A percentile compares a stretch with the other conserved stretches of the same genome.
These are phyloP conservation scores for Cephalophus harveyi DNA, from an alignment of 2,113 vertebrate species.

Conservation along the genomic window DNA sequence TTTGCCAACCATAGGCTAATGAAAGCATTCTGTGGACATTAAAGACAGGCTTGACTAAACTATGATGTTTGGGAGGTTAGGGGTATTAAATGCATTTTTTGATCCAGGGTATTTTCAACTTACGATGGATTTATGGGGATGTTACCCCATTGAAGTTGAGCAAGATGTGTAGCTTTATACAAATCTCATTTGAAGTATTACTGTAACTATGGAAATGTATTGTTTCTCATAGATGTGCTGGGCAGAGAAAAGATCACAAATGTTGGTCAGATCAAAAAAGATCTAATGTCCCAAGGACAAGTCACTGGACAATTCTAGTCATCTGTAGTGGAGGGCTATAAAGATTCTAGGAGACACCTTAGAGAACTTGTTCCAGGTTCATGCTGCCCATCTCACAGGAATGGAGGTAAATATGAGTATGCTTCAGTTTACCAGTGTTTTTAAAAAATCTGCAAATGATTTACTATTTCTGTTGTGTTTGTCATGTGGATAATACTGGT, in stretches of 20 bases:
- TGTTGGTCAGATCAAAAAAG: neutral
- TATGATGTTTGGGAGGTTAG: neutral
- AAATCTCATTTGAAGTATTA: neutral
- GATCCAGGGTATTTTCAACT: neutral
- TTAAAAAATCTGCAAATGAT: neutral
- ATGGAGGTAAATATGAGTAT: neutral
- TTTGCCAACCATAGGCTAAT: neutral
- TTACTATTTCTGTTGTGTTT: neutral
- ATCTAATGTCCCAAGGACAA: neutral
- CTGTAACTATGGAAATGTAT: neutral
- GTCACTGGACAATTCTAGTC: neutral
- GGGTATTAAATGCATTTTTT: neutral
- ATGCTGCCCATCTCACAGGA: neutral
- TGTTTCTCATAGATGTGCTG: neutral
- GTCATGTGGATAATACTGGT: neutral
- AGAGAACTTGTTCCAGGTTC: neutral
- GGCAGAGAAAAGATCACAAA: neutral
- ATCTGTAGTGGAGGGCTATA: neutral
- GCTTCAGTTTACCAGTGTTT: neutral
- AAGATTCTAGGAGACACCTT: neutral
- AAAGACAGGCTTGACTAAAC: neutral
- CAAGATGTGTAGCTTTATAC: neutral
- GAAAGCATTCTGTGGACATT: neutral
- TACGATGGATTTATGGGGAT: neutral
- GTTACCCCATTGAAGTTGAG: neutral